Evolutionary conservation across 1,140 invertebrate species (phyloP).

Genomic region (Ceratina australensis): DNA sequence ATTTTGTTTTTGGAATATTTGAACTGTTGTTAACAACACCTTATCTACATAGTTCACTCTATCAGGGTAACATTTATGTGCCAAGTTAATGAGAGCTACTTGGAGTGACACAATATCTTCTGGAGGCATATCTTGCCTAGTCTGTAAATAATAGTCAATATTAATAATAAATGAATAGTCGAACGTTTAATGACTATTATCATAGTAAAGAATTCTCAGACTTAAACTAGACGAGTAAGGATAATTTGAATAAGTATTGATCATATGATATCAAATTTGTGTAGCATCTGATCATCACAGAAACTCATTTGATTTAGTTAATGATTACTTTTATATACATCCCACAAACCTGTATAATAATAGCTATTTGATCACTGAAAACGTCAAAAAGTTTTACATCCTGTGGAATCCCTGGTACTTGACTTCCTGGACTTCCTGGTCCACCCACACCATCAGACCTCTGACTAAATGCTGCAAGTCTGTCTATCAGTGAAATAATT

Average conservation of each 20-base stretch:
- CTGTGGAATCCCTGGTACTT: slow-evolving; percentile 86
- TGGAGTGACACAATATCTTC: slow-evolving; percentile 98
- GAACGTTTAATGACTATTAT: neutral
- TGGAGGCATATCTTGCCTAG: slow-evolving; percentile 94
- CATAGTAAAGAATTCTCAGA: slow-evolving; percentile 67
- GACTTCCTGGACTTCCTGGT: slow-evolving; percentile 76
- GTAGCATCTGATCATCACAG: slow-evolving; percentile 71
- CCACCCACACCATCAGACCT: slow-evolving; percentile 82
- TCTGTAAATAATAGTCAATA: slow-evolving; percentile 78
- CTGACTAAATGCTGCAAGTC: slow-evolving; percentile 91
- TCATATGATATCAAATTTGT: slow-evolving; percentile 64
- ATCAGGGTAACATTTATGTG: slow-evolving; percentile 97
- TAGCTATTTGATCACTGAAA: slow-evolving; percentile 98
- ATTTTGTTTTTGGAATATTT: slow-evolving; percentile 90
- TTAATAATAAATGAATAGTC: slow-evolving; percentile 80
- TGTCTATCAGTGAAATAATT: slow-evolving; percentile 97
- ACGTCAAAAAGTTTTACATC: slow-evolving; percentile 98
- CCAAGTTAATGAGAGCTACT: slow-evolving; percentile 96
- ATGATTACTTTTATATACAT: slow-evolving; percentile 29
- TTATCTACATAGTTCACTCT: slow-evolving; percentile 97
- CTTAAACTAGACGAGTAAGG: slow-evolving; percentile 76
- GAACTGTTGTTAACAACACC: slow-evolving; percentile 93
- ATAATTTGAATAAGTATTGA: slow-evolving; percentile 52
- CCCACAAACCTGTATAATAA: slow-evolving; percentile 91
- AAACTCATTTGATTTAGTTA: slow-evolving; percentile 33